Percentiles rank a stretch among this genome's conserved stretches.
Evolutionary conservation across 2,888 invertebrate species (phyloP).

Genomic region (Scrobipalpa costella): DNA sequence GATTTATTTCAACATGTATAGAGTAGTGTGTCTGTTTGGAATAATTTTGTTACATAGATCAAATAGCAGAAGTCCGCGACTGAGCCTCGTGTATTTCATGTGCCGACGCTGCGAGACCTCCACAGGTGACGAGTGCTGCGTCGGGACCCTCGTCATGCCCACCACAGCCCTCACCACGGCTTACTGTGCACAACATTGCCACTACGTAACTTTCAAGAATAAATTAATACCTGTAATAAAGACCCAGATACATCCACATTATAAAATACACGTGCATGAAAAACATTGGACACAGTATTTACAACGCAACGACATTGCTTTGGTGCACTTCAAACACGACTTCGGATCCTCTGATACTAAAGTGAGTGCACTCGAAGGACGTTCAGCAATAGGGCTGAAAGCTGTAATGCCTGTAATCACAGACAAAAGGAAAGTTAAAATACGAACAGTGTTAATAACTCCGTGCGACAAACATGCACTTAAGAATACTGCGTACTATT

Average conservation of each 20-base stretch:
- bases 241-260: constrained; percentile 36
- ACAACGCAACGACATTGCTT: constrained; percentile 38
- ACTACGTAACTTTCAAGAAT: constrained; percentile 34
- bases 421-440: constrained; percentile 17
- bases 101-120: background rate
- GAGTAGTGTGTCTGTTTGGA: background rate
- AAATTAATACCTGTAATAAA: constrained; percentile 32
- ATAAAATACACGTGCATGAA: constrained; percentile 32
- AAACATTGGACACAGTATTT: constrained; percentile 20
- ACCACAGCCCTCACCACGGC: constrained; percentile 52
- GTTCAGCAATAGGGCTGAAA: constrained; percentile 43
- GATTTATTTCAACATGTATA: constrained; percentile 15
- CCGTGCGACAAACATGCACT: constrained; percentile 40
- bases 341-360: constrained; percentile 34
- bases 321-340: constrained; percentile 33
- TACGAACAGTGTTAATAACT: constrained; percentile 41
- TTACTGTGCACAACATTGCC: constrained; percentile 54
- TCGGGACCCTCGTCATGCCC: constrained; percentile 51
- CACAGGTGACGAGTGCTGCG: constrained; percentile 42
- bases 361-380: constrained; percentile 45
- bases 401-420: constrained; percentile 44
- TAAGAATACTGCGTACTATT: constrained; percentile 38
- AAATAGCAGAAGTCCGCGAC: background rate
- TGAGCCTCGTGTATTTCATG: constrained; percentile 10
- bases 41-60: constrained; percentile 3